Conservation (phyloP, 1,140 invertebrate genomes). For the Wasmannia auropunctata region DNA sequence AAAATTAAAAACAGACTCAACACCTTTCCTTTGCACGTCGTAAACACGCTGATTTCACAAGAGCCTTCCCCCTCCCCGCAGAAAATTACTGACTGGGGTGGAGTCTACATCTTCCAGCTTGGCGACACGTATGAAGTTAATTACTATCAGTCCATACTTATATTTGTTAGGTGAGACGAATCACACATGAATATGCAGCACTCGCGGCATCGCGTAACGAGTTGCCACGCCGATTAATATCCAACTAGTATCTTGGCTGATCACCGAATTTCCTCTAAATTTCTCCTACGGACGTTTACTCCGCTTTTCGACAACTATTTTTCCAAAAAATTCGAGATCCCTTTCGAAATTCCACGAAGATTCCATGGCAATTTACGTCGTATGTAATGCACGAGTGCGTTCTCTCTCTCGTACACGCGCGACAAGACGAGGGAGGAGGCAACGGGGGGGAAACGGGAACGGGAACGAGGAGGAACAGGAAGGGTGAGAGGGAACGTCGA, state of each 20-base stretch:
- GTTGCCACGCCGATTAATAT: not conserved
- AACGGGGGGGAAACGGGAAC: not conserved
- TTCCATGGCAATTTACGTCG: not conserved
- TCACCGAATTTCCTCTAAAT: not conserved
- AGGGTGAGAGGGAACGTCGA: constrained; percentile 43
- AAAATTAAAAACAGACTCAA: no score
- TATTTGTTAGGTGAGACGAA: not conserved
- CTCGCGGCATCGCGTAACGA: not conserved
- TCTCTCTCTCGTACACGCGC: constrained; percentile 25
- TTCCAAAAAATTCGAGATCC: not conserved
- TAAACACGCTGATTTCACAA: no score
- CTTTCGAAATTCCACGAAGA: not conserved
- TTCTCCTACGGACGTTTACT: not conserved
- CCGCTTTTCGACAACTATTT: not conserved
- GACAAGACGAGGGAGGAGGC: constrained; percentile 36
- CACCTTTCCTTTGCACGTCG: no score
- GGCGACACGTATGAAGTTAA: no score
- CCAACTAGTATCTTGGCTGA: not conserved
- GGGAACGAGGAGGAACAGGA: not conserved
- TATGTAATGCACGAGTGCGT: constrained; percentile 20
- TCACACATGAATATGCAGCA: not conserved
- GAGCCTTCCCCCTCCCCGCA: no score
- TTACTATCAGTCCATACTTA: no score
- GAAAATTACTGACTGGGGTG: no score
- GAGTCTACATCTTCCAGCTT: no score